Conservation (phyloP, 2,888 invertebrate genomes). For the Dendrolimus pini region DNA sequence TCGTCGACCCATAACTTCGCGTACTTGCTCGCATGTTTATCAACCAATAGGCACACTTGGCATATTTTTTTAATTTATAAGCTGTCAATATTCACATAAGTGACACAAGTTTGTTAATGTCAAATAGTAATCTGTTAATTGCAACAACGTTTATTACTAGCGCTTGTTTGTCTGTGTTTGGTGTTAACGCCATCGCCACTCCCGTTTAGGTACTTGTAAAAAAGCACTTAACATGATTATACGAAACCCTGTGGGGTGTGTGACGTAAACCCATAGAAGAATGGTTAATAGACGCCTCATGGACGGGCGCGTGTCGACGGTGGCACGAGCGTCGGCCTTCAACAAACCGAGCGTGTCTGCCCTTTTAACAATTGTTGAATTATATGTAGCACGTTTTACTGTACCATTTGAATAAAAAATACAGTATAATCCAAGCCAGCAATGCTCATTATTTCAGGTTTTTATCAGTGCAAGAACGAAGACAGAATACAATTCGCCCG, state of each 20-base stretch:
- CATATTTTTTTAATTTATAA: not conserved
- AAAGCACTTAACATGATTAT: slow-evolving; percentile 77
- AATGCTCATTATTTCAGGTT: too few species aligned
- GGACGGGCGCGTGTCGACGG: slow-evolving; percentile 22
- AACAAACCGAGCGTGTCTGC: slow-evolving; percentile 25
- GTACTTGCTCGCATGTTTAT: too few species aligned
- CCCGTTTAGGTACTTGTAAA: slow-evolving; percentile 39
- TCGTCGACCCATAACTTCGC: too few species aligned
- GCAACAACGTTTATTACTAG: slow-evolving; percentile 20
- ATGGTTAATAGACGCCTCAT: slow-evolving; percentile 25
- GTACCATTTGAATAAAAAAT: not conserved
- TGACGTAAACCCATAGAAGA: slow-evolving; percentile 32
- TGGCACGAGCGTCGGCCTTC: slow-evolving; percentile 21
- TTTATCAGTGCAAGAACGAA: too few species aligned
- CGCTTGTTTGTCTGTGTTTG: slow-evolving; percentile 28
- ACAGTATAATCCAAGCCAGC: not conserved
- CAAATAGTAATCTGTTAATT: not conserved
- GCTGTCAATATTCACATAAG: not conserved
- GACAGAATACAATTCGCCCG: too few species aligned
- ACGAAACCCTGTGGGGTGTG: slow-evolving; percentile 45
- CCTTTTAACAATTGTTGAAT: not conserved
- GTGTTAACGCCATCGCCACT: slow-evolving; percentile 56
- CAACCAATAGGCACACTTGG: too few species aligned
- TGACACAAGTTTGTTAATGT: not conserved
- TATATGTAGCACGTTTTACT: too few species aligned